Evolutionary conservation across 1,140 invertebrate species (phyloP), one percentile per base, ranked within the genome.

Genomic region (Zaprionus nigranus): DNA sequence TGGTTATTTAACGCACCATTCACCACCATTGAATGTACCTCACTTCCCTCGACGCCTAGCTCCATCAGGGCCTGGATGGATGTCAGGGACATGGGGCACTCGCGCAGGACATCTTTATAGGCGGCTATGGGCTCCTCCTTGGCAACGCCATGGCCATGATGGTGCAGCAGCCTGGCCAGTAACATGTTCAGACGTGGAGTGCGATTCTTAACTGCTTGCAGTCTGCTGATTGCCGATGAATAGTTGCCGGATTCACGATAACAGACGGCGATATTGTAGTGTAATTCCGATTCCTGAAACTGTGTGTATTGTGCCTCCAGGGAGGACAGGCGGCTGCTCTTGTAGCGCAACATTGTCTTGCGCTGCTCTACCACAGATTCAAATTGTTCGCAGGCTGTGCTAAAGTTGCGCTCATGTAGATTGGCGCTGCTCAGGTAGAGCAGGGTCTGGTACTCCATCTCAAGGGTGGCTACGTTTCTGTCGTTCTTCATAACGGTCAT

Each of bases 71-170:
- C 95, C 82, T 95, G 94, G 2, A 95, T 94, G 22, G 96, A 95
- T 82, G 96, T 96, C 30, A 97, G 71, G 1, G 96, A 95, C 72
- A 97, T 92, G 2, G 96, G 96, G 92, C 96, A 96, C 90, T 96
- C 96, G 91, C 94, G 94, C 15, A 97, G 80, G 17, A 97, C 96
- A 93, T 97, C 96, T 91, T 96, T 97, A 84, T 96, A 97, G 24
- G 95, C 94, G 1, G 95, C 94, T 40, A 96, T 95, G 0, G 96
- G 96, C 30, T 96, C 95, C 38, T 95, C 87, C 71, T 96, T 96
- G 93, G 95, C 91, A 67, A 96, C 94, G 93, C 94, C 94, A 40
- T 95, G 95, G 0, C 74, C 70, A 75, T 94, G 94, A 74, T 95
- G 94, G 43, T 96, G 94, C 79, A 97, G 93, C 82, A 97, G 93